Evolutionary conservation across 2,797 vertebrate genomes (phyloP), one percentile per base, ranked within the genome.

Genomic region (Peromyscus melanophrys): DNA sequence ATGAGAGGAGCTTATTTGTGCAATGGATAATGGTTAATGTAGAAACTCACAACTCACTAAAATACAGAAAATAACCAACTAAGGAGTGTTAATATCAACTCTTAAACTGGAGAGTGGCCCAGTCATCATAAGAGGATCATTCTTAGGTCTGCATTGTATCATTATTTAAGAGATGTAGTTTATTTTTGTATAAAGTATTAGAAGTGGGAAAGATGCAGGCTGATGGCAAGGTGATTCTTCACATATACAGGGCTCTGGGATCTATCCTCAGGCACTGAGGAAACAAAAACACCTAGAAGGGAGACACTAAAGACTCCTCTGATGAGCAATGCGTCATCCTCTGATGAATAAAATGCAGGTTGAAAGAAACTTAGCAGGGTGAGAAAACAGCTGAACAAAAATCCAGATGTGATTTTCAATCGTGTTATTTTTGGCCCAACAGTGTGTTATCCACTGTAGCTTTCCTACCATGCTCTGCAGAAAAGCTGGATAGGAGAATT

Each of bases 331-430:
- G 23, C 23, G 14, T 14, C 29, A 23, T 71, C 80, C 83, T 86
- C 85, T 89, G 71, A 73, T 88, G n/a, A 29, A n/a, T 46, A 43
- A 21, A 8, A 46, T 69, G 0, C 5, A 92, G 29, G 17, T 7
- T 34, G 37, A 95, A 83, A 90, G 57, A 89, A 89, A 63, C 16
- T 31, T 11, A 40, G 75, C 43, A 4, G 19, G 7, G 63, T 27
- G 43, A 34, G 63, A 43, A 90, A 65, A 63, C 9, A n/a, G 37
- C 81, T 86, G 71, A 86, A 75, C 4, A 13, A 85, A 90, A 90
- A 19, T 85, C 92, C 34, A 49, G 19, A 59, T 31, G 17, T 76
- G 11, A 76, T 95, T 97, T 96, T 83, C 52, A 87, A 37, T 90
- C 55, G 27, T n/a, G 43, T 55, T 93, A 16, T 57, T 65, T 21